Conservation (phyloP, 2,888 invertebrate species). For the Sinelater perroti region DNA sequence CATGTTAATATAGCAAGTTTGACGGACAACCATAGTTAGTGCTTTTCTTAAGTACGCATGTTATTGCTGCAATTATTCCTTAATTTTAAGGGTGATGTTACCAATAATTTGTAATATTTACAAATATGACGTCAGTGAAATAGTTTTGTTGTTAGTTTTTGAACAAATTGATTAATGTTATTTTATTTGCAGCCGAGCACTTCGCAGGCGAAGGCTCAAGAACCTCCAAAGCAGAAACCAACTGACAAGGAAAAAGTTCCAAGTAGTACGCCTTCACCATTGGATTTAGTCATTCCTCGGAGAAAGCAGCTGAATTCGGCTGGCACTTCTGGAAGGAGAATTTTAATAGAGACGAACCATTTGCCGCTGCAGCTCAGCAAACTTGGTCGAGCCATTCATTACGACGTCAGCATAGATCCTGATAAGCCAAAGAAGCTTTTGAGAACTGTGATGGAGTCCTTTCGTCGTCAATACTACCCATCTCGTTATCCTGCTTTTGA, state of each 20-base stretch:
- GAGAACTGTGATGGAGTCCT: conserved; percentile 57
- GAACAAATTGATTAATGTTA: too few species aligned
- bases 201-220: too few species aligned
- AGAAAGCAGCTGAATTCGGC: conserved; percentile 36
- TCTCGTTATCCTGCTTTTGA: conserved; percentile 72
- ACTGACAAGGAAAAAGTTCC: background rate
- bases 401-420: conserved; percentile 80
- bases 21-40: too few species aligned
- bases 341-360: conserved; percentile 68
- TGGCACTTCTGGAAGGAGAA: conserved; percentile 58
- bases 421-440: conserved; percentile 68
- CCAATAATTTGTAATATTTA: too few species aligned
- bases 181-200: too few species aligned
- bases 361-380: conserved; percentile 62
- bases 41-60: too few species aligned
- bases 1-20: too few species aligned
- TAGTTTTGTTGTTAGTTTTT: too few species aligned
- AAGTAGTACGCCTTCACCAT: background rate
- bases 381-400: conserved; percentile 70
- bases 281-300: conserved; percentile 19
- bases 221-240: background rate
- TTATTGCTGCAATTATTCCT: too few species aligned
- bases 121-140: too few species aligned
- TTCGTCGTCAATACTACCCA: conserved; percentile 55
- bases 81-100: too few species aligned